Evolutionary conservation across 2,113 vertebrate genomes (phyloP).

Genomic region (Vireo altiloquus): DNA sequence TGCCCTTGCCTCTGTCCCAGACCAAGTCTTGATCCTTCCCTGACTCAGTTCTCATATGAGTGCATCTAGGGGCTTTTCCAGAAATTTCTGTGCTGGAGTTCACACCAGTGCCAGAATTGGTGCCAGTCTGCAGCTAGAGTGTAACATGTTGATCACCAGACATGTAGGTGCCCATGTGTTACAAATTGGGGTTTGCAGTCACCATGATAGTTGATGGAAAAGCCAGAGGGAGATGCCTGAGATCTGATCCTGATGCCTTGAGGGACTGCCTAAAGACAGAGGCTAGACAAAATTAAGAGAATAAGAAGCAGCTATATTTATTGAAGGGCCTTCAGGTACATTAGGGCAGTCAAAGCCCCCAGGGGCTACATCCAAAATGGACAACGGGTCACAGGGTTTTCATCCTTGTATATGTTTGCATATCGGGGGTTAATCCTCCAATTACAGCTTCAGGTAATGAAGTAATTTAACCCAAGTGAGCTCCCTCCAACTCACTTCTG

Average conservation of each 20-base stretch:
- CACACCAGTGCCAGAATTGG: neutral
- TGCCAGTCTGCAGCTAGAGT: neutral
- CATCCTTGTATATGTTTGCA: neutral
- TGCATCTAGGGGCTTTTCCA: neutral
- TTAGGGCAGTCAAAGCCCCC: neutral
- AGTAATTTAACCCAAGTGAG: neutral
- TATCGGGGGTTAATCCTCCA: neutral
- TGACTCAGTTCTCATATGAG: neutral
- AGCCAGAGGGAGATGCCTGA: neutral
- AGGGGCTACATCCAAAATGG: neutral
- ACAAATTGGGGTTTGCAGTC: neutral
- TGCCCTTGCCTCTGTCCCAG: neutral
- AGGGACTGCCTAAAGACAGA: neutral
- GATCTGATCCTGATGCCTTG: neutral
- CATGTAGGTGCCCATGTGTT: neutral
- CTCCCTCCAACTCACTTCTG: neutral
- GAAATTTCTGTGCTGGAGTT: neutral
- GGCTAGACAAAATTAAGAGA: neutral
- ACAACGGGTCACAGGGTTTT: fast-evolving
- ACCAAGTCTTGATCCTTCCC: neutral
- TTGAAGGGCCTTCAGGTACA: neutral
- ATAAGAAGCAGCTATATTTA: neutral
- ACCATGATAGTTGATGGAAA: neutral
- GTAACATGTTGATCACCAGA: neutral
- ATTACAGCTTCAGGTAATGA: neutral